These are phyloP conservation scores for Dolichallabes microphthalmus DNA, from an alignment of 2,113 vertebrate genomes.

Conservation along the genomic window DNA sequence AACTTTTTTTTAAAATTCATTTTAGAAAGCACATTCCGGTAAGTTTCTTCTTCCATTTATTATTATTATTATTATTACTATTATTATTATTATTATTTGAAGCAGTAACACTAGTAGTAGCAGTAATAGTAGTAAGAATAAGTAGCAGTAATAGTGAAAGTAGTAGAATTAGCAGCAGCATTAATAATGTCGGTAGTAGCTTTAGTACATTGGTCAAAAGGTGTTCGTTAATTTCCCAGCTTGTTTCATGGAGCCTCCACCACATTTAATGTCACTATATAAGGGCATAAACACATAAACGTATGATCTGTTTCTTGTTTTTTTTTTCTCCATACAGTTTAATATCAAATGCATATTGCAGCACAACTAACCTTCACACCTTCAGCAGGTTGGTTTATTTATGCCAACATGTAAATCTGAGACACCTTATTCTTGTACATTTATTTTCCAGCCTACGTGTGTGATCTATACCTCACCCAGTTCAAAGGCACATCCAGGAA, in stretches of 20 bases:
- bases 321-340: neutral
- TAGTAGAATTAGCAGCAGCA: no score
- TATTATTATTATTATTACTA: neutral
- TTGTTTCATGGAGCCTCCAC: neutral
- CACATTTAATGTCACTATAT: neutral
- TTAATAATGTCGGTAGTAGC: no score
- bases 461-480: neutral
- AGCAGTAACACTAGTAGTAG: no score
- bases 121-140: no score
- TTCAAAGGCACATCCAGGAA: conserved; percentile 13
- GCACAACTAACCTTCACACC: neutral
- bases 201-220: neutral
- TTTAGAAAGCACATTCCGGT: neutral
- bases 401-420: neutral
- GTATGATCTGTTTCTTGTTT: neutral
- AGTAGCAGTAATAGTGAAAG: no score
- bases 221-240: neutral
- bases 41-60: neutral
- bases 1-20: neutral
- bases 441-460: neutral
- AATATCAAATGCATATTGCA: neutral
- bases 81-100: no score
- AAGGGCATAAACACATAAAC: neutral
- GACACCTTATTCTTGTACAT: neutral
- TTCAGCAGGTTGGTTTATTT: neutral